phyloP scores from a whole-genome alignment of 2,888 invertebrate genomes.

The Buathra laborator region DNA sequence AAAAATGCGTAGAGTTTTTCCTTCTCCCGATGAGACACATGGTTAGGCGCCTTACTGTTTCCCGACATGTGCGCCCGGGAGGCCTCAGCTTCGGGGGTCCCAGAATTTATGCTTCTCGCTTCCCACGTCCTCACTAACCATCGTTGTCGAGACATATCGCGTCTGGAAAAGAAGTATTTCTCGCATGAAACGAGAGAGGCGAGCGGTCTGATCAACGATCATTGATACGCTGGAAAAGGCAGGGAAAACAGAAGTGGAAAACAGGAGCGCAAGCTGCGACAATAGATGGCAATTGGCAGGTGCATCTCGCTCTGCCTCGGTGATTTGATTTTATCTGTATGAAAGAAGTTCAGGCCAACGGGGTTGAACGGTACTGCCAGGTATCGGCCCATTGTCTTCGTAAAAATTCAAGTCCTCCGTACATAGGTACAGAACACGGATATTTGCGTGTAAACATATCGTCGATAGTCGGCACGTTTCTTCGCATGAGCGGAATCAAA shows the following conservation, averaged over 20 bases:
- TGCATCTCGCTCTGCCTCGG: neutral
- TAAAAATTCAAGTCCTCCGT: neutral
- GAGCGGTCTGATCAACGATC: constrained; percentile 74
- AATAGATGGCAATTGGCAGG: neutral
- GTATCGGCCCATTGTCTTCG: no score
- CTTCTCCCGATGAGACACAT: constrained; percentile 71
- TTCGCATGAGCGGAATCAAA: constrained; percentile 51
- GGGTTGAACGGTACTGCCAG: no score
- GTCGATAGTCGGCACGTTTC: constrained; percentile 27
- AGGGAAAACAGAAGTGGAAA: constrained; percentile 35
- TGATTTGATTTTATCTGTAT: no score
- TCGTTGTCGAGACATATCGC: constrained; percentile 37
- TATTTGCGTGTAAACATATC: constrained; percentile 8
- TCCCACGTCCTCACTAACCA: constrained; percentile 79
- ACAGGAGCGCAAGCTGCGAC: constrained; percentile 5
- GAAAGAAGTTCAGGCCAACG: no score
- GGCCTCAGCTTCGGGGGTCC: constrained; percentile 37
- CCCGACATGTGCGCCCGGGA: constrained; percentile 77
- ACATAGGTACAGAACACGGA: neutral
- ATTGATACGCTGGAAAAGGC: constrained; percentile 56
- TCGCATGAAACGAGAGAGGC: constrained; percentile 61
- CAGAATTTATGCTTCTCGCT: constrained; percentile 73
- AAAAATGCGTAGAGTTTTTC: constrained; percentile 33
- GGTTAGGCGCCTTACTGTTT: constrained; percentile 76
- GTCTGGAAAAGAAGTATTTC: constrained; percentile 61